Evolutionary conservation across 37 sponge, comb jelly and placozoan genomes (phyloP), one percentile per base, ranked within the genome.

Genomic region (Mnemiopsis leidyi): DNA sequence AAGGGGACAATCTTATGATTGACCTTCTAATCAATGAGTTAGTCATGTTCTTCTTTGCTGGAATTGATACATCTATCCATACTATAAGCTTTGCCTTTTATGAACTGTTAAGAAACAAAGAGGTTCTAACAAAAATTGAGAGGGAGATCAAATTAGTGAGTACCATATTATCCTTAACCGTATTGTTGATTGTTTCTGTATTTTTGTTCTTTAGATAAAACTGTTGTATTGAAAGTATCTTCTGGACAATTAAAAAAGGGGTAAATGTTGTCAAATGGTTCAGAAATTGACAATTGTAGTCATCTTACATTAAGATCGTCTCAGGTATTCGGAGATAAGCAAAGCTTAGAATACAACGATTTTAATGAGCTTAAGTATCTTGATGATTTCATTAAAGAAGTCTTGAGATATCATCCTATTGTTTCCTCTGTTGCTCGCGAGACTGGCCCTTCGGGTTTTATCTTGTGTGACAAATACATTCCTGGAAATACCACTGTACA

Each of bases 41-140:
- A 32, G 33, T 77, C 35, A 77, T 32, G 32, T 77, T 77, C 36
- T 77, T 77, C 32, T 77, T 77, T 77, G 79, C 79, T 5, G 79
- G 79, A 13, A 32, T 77, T 77, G 79, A 77, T 34, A 77, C 79
- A 9, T 77, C 79, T 13, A 32, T 77, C 5, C 79, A 77, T 32
- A 77, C 79, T 34, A 77, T 77, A 77, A 77, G 33, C 36, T 77
- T 77, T 77, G 79, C 79, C 30, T 77, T 77, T 36, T 77, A 34
- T 77, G 79, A 77, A 32, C 1, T 77, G 21, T 32, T 77, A 0
- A 77, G 79, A 32, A 20, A 77, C 21, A 77, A 77, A 34, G 79
- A 28, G 30, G 79, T 32, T 9, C 18, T 77, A 77, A 31, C 36
- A 21, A 32, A 28, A 26, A 77, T 77, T 13, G 79, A 77, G 36